A percentile compares a stretch with the other conserved stretches of the same genome.
Conservation (phyloP, 2,797 vertebrate genomes). For the Eospalax fontanierii region DNA sequence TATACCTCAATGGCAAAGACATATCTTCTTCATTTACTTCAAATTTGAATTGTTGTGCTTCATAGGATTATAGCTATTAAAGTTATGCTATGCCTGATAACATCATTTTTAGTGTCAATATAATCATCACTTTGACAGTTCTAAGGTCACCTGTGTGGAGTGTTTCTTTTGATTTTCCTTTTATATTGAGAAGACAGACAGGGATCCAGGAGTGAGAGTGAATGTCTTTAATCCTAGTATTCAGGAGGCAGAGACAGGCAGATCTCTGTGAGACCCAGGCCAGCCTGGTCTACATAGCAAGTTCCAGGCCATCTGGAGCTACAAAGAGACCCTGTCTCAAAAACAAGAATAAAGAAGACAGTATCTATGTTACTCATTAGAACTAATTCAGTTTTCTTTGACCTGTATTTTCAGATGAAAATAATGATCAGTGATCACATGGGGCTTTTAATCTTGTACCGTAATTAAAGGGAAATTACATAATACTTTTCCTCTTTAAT, state of each 20-base stretch:
- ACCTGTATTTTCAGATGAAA: conserved; percentile 64
- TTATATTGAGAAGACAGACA: conserved; percentile 50
- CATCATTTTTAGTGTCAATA: conserved; percentile 50
- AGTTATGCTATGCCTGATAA: conserved; percentile 15
- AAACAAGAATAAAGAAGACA: too few species aligned
- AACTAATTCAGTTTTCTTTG: conserved; percentile 69
- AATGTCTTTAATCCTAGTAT: too few species aligned
- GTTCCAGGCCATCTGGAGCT: too few species aligned
- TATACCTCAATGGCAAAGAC: neutral
- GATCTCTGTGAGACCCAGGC: too few species aligned
- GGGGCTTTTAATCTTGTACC: conserved; percentile 46
- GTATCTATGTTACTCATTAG: conserved; percentile 61
- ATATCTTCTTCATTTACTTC: conserved; percentile 51
- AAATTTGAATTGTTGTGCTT: conserved; percentile 54
- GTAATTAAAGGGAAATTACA: conserved; percentile 73
- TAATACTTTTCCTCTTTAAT: conserved; percentile 69
- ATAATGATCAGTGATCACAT: conserved; percentile 70
- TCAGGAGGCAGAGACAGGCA: too few species aligned
- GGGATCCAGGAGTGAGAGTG: neutral
- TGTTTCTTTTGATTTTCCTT: conserved; percentile 56
- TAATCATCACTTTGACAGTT: conserved; percentile 61
- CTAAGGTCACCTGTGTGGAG: conserved; percentile 1
- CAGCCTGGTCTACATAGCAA: too few species aligned
- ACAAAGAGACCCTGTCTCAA: too few species aligned
- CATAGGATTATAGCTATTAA: conserved; percentile 10